Conservation (phyloP, 1,140 invertebrate species). For the Druon quercuslanigerum region DNA sequence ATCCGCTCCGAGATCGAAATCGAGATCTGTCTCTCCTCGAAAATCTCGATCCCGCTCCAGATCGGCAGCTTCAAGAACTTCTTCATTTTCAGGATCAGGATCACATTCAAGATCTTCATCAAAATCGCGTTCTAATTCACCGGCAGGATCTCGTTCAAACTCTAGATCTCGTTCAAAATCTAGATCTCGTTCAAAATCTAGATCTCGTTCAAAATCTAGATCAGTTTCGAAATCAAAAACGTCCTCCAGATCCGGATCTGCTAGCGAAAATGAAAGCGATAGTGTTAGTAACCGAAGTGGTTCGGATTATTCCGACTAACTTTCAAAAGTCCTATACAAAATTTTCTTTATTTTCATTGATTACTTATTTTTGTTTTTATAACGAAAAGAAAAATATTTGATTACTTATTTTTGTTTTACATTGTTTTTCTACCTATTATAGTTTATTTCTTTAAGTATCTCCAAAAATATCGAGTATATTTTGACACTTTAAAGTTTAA, state of each 20-base stretch:
- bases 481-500: no score
- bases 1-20: constrained; percentile 52
- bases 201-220: constrained; percentile 65
- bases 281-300: constrained; percentile 62
- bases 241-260: constrained; percentile 34
- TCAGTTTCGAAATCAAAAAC: constrained; percentile 68
- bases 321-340: no score
- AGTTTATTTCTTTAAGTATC: no score
- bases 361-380: no score
- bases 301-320: constrained; percentile 51
- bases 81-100: constrained; percentile 50
- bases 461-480: no score
- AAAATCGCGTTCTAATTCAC: constrained; percentile 48
- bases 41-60: constrained; percentile 60
- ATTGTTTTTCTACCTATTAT: no score
- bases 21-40: constrained; percentile 48
- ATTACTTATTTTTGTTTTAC: no score
- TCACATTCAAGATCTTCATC: neutral
- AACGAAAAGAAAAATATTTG: no score
- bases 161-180: constrained; percentile 46
- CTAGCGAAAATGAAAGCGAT: constrained; percentile 56
- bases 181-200: constrained; percentile 43
- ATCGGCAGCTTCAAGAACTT: constrained; percentile 63
- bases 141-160: constrained; percentile 49
- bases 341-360: no score